phyloP scores from a whole-genome alignment of 2,888 invertebrate species.

The Drepanosiphum platanoidis region DNA sequence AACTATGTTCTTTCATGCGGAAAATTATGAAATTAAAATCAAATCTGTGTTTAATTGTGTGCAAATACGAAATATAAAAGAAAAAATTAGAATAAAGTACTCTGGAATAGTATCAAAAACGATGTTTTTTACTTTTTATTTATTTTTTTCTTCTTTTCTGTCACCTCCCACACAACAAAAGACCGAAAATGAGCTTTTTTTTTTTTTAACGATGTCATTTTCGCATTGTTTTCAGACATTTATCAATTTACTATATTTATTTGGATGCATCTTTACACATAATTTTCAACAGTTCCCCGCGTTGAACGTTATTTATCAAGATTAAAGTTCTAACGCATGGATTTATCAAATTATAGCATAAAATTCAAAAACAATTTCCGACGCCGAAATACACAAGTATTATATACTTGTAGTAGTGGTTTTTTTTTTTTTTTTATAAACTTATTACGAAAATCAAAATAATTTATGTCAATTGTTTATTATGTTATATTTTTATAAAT shows the following conservation, averaged over 20 bases:
- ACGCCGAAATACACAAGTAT: too few species aligned
- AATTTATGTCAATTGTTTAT: too few species aligned
- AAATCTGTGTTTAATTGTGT: constrained; percentile 55
- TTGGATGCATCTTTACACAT: constrained; percentile 4
- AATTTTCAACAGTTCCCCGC: background rate
- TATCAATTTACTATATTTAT: constrained; percentile 43
- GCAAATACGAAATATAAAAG: constrained; percentile 28
- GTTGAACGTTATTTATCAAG: background rate
- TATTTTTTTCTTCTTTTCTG: constrained; percentile 6
- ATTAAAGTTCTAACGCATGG: background rate
- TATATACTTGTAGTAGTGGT: too few species aligned
- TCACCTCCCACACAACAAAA: background rate
- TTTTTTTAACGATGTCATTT: constrained; percentile 28
- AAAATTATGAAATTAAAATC: constrained; percentile 46
- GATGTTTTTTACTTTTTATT: constrained; percentile 42
- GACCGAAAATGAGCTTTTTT: constrained; percentile 32
- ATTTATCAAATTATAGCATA: background rate
- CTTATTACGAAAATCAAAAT: background rate
- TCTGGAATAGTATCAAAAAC: constrained; percentile 27
- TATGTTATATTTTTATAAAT: background rate
- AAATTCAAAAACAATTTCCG: background rate
- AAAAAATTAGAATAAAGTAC: constrained; percentile 41
- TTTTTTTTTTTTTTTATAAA: background rate
- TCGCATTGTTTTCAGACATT: constrained; percentile 10
- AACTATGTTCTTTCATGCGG: constrained; percentile 12